These are phyloP conservation scores for Guaruba guarouba DNA, from an alignment of 2,113 vertebrate species.

Conservation along the genomic window DNA sequence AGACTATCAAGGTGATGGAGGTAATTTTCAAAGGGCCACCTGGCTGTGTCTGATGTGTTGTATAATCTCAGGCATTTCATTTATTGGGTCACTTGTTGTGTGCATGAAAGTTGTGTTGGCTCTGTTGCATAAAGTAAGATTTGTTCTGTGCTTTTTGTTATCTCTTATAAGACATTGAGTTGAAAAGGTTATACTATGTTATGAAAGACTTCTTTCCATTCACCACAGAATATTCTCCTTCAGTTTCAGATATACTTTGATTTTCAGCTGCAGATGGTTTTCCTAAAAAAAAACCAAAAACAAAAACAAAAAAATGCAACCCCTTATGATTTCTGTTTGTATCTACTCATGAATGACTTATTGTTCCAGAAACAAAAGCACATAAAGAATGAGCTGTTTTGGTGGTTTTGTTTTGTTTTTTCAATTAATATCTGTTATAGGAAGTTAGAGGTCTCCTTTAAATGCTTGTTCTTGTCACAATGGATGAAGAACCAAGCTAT, in stretches of 20 bases:
- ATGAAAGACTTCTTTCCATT: not conserved
- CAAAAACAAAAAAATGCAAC: not conserved
- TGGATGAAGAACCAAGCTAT: not conserved
- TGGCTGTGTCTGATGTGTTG: not conserved
- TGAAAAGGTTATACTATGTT: not conserved
- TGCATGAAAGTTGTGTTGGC: slow-evolving; percentile 1
- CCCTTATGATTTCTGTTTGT: not conserved
- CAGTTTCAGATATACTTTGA: not conserved
- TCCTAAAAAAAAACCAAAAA: not conserved
- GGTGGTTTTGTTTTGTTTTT: not conserved
- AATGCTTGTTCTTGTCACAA: not conserved
- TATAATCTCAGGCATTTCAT: slow-evolving; percentile 26
- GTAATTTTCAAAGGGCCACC: slow-evolving; percentile 2
- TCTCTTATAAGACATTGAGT: not conserved
- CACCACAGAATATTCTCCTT: not conserved
- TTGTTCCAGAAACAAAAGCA: slow-evolving; percentile 30
- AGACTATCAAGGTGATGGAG: not conserved
- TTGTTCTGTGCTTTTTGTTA: not conserved
- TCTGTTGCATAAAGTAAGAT: not conserved
- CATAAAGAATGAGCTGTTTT: not conserved
- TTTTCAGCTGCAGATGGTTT: slow-evolving; percentile 12
- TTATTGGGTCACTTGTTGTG: not conserved
- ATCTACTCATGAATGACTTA: slow-evolving; percentile 2
- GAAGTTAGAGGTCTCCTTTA: not conserved
- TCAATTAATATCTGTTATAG: slow-evolving; percentile 19